Conservation (phyloP, 2,888 invertebrate species). For the Plutella xylostella region DNA sequence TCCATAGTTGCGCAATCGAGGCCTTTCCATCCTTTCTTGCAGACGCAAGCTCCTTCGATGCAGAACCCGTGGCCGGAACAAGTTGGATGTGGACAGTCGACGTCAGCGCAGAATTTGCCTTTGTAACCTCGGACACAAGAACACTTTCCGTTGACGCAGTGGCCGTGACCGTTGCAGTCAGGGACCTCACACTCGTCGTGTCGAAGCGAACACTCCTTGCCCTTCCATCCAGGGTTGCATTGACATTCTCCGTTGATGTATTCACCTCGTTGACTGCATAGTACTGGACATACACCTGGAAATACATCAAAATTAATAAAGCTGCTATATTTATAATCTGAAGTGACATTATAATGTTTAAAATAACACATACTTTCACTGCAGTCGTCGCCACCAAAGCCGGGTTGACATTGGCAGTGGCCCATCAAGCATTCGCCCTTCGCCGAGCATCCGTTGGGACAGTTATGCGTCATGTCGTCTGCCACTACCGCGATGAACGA, state of each 20-base stretch:
- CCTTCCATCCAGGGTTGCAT: conserved; percentile 98
- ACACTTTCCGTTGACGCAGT: conserved; percentile 95
- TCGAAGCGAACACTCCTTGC: conserved; percentile 94
- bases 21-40: conserved; percentile 97
- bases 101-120: conserved; percentile 93
- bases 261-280: conserved; percentile 97
- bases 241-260: conserved; percentile 97
- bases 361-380: conserved; percentile 83
- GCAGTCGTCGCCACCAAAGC: conserved; percentile 96
- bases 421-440: conserved; percentile 97
- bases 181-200: conserved; percentile 97
- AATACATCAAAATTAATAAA: conserved; percentile 23
- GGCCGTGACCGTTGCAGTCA: conserved; percentile 96
- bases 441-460: conserved; percentile 95
- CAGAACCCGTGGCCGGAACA: conserved; percentile 97
- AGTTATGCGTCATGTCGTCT: conserved; percentile 94
- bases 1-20: conserved; percentile 91
- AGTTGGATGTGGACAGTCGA: conserved; percentile 94
- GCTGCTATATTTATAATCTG: no score
- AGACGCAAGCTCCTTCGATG: conserved; percentile 92
- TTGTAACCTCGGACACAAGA: conserved; percentile 94
- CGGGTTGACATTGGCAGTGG: conserved; percentile 95
- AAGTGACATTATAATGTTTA: no score
- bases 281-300: conserved; percentile 92
- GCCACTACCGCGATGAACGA: conserved; percentile 86